phyloP scores from a whole-genome alignment of 2,888 invertebrate species.

The Deilephila porcellus region DNA sequence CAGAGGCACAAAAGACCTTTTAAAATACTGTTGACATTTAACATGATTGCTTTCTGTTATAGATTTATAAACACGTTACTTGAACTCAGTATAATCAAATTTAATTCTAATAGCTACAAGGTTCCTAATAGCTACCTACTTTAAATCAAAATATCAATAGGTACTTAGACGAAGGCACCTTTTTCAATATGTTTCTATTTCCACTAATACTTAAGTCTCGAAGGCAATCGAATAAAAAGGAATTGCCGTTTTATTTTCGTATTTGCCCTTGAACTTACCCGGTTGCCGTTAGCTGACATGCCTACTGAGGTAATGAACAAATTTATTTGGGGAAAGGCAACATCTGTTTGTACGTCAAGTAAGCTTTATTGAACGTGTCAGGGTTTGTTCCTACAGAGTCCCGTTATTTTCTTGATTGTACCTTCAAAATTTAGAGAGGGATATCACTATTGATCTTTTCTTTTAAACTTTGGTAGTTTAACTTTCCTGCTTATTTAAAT shows the following conservation, averaged over 20 bases:
- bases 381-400: background rate
- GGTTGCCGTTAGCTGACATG: background rate
- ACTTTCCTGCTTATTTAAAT: too few relatives aligned
- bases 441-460: background rate
- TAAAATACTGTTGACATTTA: too few relatives aligned
- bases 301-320: slow-evolving; percentile 4
- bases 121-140: too few relatives aligned
- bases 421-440: too few relatives aligned
- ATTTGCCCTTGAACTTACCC: slow-evolving; percentile 9
- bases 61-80: too few relatives aligned
- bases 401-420: background rate
- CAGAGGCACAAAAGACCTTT: too few relatives aligned
- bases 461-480: too few relatives aligned
- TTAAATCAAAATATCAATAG: too few relatives aligned
- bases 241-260: slow-evolving; percentile 9
- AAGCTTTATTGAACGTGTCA: background rate
- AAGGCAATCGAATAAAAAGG: slow-evolving; percentile 15
- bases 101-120: too few relatives aligned
- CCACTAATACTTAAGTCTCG: background rate
- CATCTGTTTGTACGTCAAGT: background rate
- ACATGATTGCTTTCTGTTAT: too few relatives aligned
- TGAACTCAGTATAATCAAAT: too few relatives aligned
- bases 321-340: background rate
- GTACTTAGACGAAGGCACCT: too few relatives aligned
- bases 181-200: background rate